Evolutionary conservation across 2,888 invertebrate species (phyloP), one percentile per base, ranked within the genome.

Genomic region (Polylopha cassiicola): DNA sequence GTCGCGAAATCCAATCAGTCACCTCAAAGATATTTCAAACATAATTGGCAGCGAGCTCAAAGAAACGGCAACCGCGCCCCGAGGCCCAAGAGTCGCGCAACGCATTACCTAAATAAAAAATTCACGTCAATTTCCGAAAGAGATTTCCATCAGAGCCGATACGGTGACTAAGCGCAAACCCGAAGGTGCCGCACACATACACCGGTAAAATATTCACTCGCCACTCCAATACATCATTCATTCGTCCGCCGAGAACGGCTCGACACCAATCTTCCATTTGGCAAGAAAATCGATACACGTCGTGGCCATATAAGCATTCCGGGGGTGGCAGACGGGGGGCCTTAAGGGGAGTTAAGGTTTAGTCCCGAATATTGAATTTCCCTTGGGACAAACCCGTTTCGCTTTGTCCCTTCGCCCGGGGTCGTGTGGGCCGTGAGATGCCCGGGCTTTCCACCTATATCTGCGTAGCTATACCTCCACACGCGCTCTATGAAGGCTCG

Each of bases 311-410:
- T 85, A 86, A 84, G 86, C 86, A 86, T 86, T 82, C 80, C 73
- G 73, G 73, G 82, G 81, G 80, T 61, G 78, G 81, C 67, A 79
- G 81, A 80, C 79, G 77, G 81, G 81, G 79, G 67, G 84, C 73
- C 76, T 82, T 80, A 79, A 77, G 80, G 86, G 86, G 86, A 78
- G 85, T 80, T 84, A 85, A 79, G 85, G 84, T 85, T 85, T 85
- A 85, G 85, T 82, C 85, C 86, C 86, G 86, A 86, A 86, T 86
- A 86, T 86, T 86, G 86, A 86, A 86, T 86, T 86, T 86, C 86
- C 86, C 86, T 78, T 77, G 86, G 85, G 86, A 86, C 85, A 84
- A 86, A 86, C 86, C 86, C 85, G 85, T 85, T 85, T 85, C 84
- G 73, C 84, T 82, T 84, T 85, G 84, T 84, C 84, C 85, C 84